Base-by-base conservation (phyloP, 1,140 invertebrate genomes). In the Drosophila pruinosa region DNA sequence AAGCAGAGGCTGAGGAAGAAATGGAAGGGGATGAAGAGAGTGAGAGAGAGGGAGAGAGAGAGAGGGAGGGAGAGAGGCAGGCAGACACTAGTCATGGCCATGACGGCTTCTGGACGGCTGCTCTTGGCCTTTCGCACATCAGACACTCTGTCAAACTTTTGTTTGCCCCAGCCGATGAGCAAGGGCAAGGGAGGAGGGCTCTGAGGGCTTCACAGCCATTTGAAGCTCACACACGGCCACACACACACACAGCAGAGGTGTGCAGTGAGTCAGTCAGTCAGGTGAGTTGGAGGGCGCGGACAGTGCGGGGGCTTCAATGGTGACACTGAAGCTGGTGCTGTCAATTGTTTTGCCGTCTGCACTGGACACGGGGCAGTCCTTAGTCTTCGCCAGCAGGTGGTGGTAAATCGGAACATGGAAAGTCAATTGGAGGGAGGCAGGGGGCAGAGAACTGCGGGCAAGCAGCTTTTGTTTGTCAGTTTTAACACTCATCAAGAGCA, bases 91-190 rank as follows among this genome's bases (percentile, higher is more conserved):
- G 53, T 58, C 52, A 71, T 71, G 68, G 61, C 41, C 68, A 64
- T 69, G 65, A 69, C 58, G 58, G 65, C 65, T 62, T 62, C 50
- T 39, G 50, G 59, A 56, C 71, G 54, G 45, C 64, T 86, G 81
- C 81, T 85, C 82, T 86, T 85, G 81, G 81, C 81, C 73, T 86
- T 86, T 85, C 81, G 63, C 77, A 79, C 77, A 63, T 78, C 77
- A 77, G 71, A 70, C 81, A 85, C 73, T 86, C 81, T 73, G 81
- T 85, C 81, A 85, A 86, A 85, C 81, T 85, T 86, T 86, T 85
- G 81, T 86, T 81, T 81, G 47, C 34, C 14, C 34, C 21, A 19
- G 12, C 21, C 15, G 5, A 22, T 2, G 14, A 14, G 38, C 15
- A 41, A 10, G 22, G n/a, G 45, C 12, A 21, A 10, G 0, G 45